Conservation (phyloP, 1,140 invertebrate genomes). For the Zophobas morio region DNA sequence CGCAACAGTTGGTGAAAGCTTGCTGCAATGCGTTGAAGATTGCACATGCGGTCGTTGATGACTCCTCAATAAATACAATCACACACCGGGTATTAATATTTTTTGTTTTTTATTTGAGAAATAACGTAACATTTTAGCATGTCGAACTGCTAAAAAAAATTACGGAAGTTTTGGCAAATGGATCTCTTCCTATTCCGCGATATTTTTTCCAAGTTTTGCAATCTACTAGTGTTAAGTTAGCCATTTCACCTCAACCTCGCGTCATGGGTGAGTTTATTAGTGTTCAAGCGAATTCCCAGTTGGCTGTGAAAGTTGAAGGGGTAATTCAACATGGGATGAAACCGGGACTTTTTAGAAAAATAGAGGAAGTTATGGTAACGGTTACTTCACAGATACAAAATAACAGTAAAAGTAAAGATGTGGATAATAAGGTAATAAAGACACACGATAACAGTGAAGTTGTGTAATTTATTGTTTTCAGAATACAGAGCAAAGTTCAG, state of each 20-base stretch:
- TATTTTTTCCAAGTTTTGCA: constrained; percentile 93
- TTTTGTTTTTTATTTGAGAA: constrained; percentile 13
- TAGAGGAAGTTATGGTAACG: constrained; percentile 80
- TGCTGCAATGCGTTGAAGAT: constrained; percentile 66
- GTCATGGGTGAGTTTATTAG: constrained; percentile 83
- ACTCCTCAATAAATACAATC: constrained; percentile 64
- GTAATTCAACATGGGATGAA: constrained; percentile 82
- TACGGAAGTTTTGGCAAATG: constrained; percentile 76
- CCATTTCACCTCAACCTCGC: constrained; percentile 87
- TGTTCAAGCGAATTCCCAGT: constrained; percentile 82
- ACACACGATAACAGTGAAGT: no score
- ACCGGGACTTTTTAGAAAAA: constrained; percentile 78
- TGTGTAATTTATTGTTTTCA: constrained; percentile 48
- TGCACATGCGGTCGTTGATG: constrained; percentile 61
- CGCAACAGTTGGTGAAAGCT: constrained; percentile 64
- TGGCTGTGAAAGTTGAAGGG: constrained; percentile 90
- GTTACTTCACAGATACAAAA: constrained; percentile 76
- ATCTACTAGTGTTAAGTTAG: constrained; percentile 85
- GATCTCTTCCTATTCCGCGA: constrained; percentile 82
- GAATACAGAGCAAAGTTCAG: constrained; percentile 61
- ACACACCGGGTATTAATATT: constrained; percentile 66
- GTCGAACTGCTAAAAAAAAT: constrained; percentile 79
- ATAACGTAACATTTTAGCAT: constrained; percentile 71
- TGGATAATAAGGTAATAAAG: constrained; percentile 27
- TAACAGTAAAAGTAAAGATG: constrained; percentile 63